phyloP scores from a whole-genome alignment of 2,888 invertebrate genomes.

The Lamproptera curius region DNA sequence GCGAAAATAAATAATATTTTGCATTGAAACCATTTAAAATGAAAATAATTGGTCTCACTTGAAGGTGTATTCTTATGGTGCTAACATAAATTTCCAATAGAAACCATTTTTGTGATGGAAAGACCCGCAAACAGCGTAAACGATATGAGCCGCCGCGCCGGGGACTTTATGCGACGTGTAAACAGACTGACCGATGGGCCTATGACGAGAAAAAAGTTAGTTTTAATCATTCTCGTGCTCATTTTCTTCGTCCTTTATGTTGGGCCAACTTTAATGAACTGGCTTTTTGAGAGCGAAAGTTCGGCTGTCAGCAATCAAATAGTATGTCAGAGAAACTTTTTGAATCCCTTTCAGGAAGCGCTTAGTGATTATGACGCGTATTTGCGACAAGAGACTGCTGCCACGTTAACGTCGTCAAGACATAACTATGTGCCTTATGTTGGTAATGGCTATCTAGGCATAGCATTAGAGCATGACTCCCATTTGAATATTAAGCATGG shows the following conservation, averaged over 20 bases:
- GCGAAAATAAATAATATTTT: conserved; percentile 18
- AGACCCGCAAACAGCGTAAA: conserved; percentile 46
- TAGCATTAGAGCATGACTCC: conserved; percentile 80
- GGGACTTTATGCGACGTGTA: conserved; percentile 62
- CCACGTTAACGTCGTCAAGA: conserved; percentile 67
- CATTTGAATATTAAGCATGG: conserved; percentile 82
- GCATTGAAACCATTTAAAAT: conserved; percentile 35
- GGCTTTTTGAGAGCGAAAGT: conserved; percentile 75
- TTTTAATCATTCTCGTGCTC: conserved; percentile 70
- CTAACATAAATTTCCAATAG: conserved; percentile 13
- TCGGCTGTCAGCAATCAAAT: conserved; percentile 69
- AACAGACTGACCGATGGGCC: conserved; percentile 69
- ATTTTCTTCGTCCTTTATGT: conserved; percentile 80
- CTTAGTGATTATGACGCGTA: conserved; percentile 83
- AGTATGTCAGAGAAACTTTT: conserved; percentile 81
- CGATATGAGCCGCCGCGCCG: conserved; percentile 68
- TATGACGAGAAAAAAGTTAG: conserved; percentile 68
- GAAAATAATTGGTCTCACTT: conserved; percentile 39
- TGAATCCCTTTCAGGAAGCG: conserved; percentile 79
- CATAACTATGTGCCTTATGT: conserved; percentile 84
- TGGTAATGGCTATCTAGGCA: conserved; percentile 86
- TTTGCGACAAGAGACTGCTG: conserved; percentile 77
- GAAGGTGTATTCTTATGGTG: conserved; percentile 23
- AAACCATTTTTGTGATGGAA: conserved; percentile 54
- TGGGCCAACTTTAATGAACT: conserved; percentile 81